phyloP scores from a whole-genome alignment of 1,140 invertebrate species.

The Phthorimaea operculella region DNA sequence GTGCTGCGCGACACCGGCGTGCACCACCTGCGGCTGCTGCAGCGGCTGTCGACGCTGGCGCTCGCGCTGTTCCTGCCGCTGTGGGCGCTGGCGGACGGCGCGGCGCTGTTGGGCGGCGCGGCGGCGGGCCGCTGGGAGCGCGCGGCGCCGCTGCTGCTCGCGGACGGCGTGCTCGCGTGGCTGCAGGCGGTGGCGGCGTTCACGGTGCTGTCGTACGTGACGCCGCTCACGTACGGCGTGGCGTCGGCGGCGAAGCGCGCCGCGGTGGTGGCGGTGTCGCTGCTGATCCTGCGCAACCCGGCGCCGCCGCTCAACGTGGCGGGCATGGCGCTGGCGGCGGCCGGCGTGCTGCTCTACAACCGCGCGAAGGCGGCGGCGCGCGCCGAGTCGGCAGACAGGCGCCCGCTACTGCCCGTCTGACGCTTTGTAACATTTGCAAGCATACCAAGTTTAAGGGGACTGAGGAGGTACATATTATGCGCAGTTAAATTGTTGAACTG shows the following conservation, averaged over 20 bases:
- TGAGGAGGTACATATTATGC: background rate
- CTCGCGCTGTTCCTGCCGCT: constrained; percentile 30
- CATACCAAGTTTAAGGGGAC: background rate
- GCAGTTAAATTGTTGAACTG: no score
- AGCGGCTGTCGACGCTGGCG: constrained; percentile 27
- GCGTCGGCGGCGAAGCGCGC: constrained; percentile 96
- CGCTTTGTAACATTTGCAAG: background rate
- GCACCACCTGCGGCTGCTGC: constrained; percentile 43
- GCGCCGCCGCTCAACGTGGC: constrained; percentile 88
- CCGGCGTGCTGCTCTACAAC: constrained; percentile 93
- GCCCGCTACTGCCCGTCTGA: constrained; percentile 38
- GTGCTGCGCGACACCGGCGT: constrained; percentile 65
- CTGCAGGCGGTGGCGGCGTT: constrained; percentile 96
- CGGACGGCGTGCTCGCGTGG: constrained; percentile 92
- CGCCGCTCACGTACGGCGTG: constrained; percentile 94
- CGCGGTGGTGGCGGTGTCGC: constrained; percentile 89
- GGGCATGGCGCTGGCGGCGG: constrained; percentile 91
- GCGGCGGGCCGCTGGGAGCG: constrained; percentile 16
- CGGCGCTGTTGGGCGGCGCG: constrained; percentile 7
- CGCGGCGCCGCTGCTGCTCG: constrained; percentile 72
- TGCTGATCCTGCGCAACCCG: constrained; percentile 91
- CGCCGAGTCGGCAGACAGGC: constrained; percentile 6
- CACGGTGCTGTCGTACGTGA: constrained; percentile 88
- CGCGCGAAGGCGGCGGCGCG: constrained; percentile 31
- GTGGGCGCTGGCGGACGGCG: constrained; percentile 27